Base-by-base conservation (phyloP, 2,888 invertebrate species). In the Tholera decimalis region DNA sequence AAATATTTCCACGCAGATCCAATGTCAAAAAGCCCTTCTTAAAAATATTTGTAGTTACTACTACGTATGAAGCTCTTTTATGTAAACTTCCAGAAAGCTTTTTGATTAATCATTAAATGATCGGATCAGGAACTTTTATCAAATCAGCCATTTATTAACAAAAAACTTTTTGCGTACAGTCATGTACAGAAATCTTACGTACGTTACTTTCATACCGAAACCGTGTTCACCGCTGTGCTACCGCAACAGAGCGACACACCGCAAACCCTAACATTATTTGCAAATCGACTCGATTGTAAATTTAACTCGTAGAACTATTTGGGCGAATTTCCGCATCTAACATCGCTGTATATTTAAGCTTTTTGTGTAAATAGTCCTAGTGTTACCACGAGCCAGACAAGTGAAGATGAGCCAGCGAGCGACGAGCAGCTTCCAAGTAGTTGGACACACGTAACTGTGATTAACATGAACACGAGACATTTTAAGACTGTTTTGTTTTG, bases 311-410 rank as follows among this genome's bases (percentile, higher is more conserved):
- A 92, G 91, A 84, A 89, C 89, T 88, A 89, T 89, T 91, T 93
- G 91, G 90, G 90, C 91, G 90, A 93, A 91, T 90, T 93, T 92
- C 90, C 91, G 94, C 94, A 93, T 93, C 93, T 95, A 94, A 95
- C 95, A 93, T 89, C 87, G 95, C 95, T 95, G 95, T 95, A 95
- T 88, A 95, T 93, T 89, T 90, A 88, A 94, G 95, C 94, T 95
- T 95, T 95, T 94, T 95, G 93, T 95, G 95, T 95, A 94, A 91
- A 93, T 93, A 95, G 90, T 89, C 88, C 83, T 92, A 91, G 90
- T 88, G 80, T 82, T 85, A 80, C 85, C 78, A 77, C 83, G 82
- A 83, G 87, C 82, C 87, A 80, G 85, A 71, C 86, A 82, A 63
- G 84, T 62, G 88, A 77, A 83, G 87, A 85, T n/a, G n/a, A n/a